Conservation (phyloP, 1,140 invertebrate species). For the Trigoniulus corallinus region DNA sequence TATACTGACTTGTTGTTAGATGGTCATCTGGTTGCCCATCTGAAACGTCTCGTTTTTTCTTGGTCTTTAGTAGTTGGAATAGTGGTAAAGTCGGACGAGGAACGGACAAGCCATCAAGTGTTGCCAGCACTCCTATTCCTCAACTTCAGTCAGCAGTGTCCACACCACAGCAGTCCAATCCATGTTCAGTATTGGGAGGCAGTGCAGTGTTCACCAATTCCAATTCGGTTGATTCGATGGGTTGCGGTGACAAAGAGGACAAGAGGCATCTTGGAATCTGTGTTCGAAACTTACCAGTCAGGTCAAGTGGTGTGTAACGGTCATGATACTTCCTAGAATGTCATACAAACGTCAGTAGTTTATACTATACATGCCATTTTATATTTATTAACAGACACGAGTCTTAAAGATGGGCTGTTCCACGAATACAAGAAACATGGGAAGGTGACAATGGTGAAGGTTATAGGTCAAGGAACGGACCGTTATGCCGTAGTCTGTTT, state of each 20-base stretch:
- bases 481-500: constrained; percentile 81
- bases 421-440: constrained; percentile 98
- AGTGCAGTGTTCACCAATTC: background rate
- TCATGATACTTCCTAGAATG: too few species aligned
- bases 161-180: background rate
- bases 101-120: background rate
- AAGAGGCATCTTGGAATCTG: constrained; percentile 70
- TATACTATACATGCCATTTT: background rate
- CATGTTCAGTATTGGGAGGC: background rate
- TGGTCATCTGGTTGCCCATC: background rate
- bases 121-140: background rate
- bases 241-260: constrained; percentile 38
- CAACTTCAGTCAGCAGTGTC: constrained; percentile 7
- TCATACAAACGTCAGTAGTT: background rate
- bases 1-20: background rate
- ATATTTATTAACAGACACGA: constrained; percentile 47
- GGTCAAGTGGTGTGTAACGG: constrained; percentile 58
- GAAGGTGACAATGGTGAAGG: constrained; percentile 86
- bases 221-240: constrained; percentile 16
- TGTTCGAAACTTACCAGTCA: constrained; percentile 70
- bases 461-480: constrained; percentile 61
- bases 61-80: background rate
- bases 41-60: background rate
- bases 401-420: constrained; percentile 88
- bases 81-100: background rate